Evolutionary conservation across 2,797 vertebrate genomes (phyloP).

Genomic region (Okamejei kenojei): DNA sequence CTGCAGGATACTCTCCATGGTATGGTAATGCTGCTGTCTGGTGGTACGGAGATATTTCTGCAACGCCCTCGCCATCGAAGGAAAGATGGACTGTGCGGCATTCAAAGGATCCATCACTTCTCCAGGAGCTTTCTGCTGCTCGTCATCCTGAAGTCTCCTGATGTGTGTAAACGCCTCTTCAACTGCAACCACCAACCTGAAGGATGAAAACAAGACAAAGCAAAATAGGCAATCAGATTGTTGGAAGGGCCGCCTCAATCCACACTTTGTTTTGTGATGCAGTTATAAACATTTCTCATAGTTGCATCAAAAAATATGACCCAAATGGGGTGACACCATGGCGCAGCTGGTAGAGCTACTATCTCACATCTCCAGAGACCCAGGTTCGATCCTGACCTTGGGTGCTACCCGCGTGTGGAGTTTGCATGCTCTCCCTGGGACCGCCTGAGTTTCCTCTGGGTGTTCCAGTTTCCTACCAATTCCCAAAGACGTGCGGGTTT

Average conservation of each 20-base stretch:
- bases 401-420: too few relatives aligned
- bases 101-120: slow-evolving; percentile 90
- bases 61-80: slow-evolving; percentile 87
- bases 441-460: too few relatives aligned
- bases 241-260: background rate
- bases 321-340: too few relatives aligned
- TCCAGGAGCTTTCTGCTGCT: slow-evolving; percentile 76
- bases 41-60: slow-evolving; percentile 96
- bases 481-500: too few relatives aligned
- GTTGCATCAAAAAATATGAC: background rate
- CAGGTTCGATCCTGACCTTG: too few relatives aligned
- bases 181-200: slow-evolving; percentile 86
- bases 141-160: slow-evolving; percentile 76
- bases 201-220: background rate
- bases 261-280: background rate
- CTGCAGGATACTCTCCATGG: slow-evolving; percentile 96
- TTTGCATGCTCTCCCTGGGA: too few relatives aligned
- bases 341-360: too few relatives aligned
- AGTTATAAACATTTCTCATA: background rate
- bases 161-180: slow-evolving; percentile 95
- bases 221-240: background rate
- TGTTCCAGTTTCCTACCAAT: too few relatives aligned
- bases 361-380: too few relatives aligned
- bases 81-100: slow-evolving; percentile 89
- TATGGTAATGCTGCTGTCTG: slow-evolving; percentile 90